A percentile compares a stretch with the other conserved stretches of the same genome.
These are phyloP conservation scores for Heliconius hortense DNA, from an alignment of 2,888 invertebrate genomes.

Conservation along the genomic window DNA sequence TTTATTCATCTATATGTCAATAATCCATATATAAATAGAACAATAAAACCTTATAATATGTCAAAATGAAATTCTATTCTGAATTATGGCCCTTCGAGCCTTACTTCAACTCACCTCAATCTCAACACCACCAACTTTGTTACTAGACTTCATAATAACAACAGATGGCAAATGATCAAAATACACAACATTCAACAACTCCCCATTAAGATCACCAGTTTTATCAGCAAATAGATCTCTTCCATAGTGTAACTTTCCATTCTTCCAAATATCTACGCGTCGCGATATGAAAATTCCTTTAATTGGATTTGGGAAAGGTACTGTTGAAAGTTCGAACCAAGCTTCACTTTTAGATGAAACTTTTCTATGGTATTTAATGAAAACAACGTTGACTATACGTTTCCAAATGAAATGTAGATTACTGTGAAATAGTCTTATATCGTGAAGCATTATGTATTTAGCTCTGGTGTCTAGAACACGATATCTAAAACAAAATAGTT, in stretches of 20 bases:
- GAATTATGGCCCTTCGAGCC: constrained; percentile 33
- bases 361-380: constrained; percentile 82
- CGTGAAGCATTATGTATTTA: constrained; percentile 87
- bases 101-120: constrained; percentile 80
- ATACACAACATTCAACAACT: constrained; percentile 83
- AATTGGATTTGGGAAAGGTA: constrained; percentile 86
- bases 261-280: constrained; percentile 86
- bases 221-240: constrained; percentile 81
- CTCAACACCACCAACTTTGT: constrained; percentile 84
- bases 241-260: constrained; percentile 82
- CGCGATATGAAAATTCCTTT: constrained; percentile 80
- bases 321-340: constrained; percentile 87
- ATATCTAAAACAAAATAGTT: constrained; percentile 69
- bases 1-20: no score
- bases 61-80: no score
- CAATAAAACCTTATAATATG: no score
- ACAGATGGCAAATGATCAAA: constrained; percentile 87
- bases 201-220: constrained; percentile 82
- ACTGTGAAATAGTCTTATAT: constrained; percentile 84
- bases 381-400: constrained; percentile 87
- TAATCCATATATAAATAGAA: no score
- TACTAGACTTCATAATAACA: constrained; percentile 68
- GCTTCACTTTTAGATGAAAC: constrained; percentile 60
- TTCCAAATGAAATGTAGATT: constrained; percentile 89
- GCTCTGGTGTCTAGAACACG: constrained; percentile 87